Base-by-base conservation (phyloP, 64 coral and sea anemone species). In the Platygyra sinensis region DNA sequence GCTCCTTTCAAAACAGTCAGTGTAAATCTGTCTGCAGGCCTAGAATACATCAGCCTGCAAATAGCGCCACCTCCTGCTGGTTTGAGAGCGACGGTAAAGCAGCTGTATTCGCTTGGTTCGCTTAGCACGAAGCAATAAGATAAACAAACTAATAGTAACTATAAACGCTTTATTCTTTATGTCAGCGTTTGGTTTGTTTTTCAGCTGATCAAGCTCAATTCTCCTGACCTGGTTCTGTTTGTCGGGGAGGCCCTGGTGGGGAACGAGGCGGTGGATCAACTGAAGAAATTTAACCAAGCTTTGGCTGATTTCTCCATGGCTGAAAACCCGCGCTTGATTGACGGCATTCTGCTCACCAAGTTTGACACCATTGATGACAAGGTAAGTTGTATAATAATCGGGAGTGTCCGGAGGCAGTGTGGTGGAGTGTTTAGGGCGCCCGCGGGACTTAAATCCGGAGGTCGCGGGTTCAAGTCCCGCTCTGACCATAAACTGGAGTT, bases 301-400 rank as follows among this genome's bases (percentile, higher is more conserved):
- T 60, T 99, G 54, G 97, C 97, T 25, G 97, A 99, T 80, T 96
- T 91, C 67, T 99, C 97, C 0, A 91, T 88, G 62, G 88, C 93
- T 78, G 94, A 99, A 50, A 95, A 94, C 49, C 97, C 97, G 27
- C 91, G 97, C 17, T 74, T 99, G 15, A 99, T 98, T 65, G 91
- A 98, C 69, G 95, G 95, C 46, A 98, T 98, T 57, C 30, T 98
- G 16, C 92, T 98, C 31, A 98, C 95, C 55, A 98, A 98, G 72
- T 98, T 98, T 91, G 95, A 98, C 72, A 94, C 95, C 38, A 99
- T 99, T 74, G 97, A 99, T 91, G 97, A 99, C 80, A 95, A 99
- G 97, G 97, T 99, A 91, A 46, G 42, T 46, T 46, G 5, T 8
- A 46, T 5, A 46, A 46, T 46, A 36, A 36, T 36, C 3, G 33